Percentiles rank a stretch among this genome's conserved stretches.
Conservation (phyloP, 2,888 invertebrate genomes). For the Rhagophthalmus giganteus region DNA sequence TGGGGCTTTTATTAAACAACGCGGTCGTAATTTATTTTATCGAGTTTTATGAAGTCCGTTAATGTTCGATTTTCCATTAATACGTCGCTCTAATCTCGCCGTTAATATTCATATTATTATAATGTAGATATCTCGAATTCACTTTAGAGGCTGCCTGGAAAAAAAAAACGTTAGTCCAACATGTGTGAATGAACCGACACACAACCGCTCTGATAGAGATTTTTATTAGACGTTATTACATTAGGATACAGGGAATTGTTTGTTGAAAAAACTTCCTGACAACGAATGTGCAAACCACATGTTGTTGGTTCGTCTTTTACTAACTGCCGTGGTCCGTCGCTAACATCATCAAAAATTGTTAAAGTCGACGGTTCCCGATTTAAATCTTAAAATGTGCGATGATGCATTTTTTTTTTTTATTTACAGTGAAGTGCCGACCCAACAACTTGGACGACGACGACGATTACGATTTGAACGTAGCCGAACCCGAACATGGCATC, state of each 20-base stretch:
- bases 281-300: constrained; percentile 17
- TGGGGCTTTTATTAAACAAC: no score
- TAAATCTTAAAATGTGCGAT: constrained; percentile 2
- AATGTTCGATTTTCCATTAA: neutral
- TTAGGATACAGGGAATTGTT: constrained; percentile 6
- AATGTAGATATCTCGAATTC: constrained; percentile 3
- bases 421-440: constrained; percentile 28
- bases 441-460: constrained; percentile 18
- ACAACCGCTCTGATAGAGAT: constrained; percentile 4
- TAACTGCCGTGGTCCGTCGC: no score
- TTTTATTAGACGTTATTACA: constrained; percentile 6
- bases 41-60: neutral
- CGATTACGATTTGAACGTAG: constrained; percentile 18
- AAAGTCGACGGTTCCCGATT: constrained; percentile 1
- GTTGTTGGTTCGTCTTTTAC: constrained; percentile 3
- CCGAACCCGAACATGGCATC: constrained; percentile 18
- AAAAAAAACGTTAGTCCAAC: constrained; percentile 1
- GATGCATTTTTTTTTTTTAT: constrained; percentile 6
- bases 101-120: constrained; percentile 7
- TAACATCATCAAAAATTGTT: neutral
- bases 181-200: constrained; percentile 9
- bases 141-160: neutral
- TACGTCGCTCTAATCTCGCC: neutral
- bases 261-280: constrained; percentile 1
- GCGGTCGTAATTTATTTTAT: neutral